phyloP scores from a whole-genome alignment of 2,888 invertebrate genomes.

The Caenorhabditis doughertyi region DNA sequence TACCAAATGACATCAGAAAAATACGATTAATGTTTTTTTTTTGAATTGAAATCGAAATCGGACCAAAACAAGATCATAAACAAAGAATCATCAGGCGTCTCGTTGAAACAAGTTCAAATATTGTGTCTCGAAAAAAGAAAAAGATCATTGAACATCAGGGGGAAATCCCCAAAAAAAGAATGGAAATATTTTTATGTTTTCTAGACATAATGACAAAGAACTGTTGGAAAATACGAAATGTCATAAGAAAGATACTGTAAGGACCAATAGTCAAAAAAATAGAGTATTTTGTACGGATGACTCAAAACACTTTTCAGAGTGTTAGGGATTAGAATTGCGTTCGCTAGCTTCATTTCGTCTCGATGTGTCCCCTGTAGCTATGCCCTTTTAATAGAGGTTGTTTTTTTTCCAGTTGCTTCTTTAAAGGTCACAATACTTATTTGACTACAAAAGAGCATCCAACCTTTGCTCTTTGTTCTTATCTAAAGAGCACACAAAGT shows the following conservation, averaged over 20 bases:
- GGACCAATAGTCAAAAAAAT: too few relatives aligned
- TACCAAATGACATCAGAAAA: background rate
- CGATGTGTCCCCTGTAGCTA: background rate
- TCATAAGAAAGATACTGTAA: background rate
- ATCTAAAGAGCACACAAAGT: constrained; percentile 15
- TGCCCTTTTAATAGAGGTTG: background rate
- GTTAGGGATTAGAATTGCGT: too few relatives aligned
- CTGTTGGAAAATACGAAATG: background rate
- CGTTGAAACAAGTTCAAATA: constrained; percentile 24
- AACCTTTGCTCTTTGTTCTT: constrained; percentile 18
- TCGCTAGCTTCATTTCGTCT: too few relatives aligned
- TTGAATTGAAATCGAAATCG: background rate
- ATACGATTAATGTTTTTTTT: background rate
- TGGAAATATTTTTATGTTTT: background rate
- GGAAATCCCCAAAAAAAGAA: background rate
- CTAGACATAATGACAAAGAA: background rate
- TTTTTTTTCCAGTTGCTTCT: background rate
- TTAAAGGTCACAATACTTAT: background rate
- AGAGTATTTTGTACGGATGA: background rate
- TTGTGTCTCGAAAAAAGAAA: constrained; percentile 4
- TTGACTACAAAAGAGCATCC: constrained; percentile 9
- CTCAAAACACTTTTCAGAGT: too few relatives aligned
- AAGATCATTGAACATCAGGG: background rate
- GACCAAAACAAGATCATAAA: background rate
- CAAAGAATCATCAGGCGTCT: background rate